Base-by-base conservation (phyloP, 2,888 invertebrate genomes). In the Phyllotreta striolata region DNA sequence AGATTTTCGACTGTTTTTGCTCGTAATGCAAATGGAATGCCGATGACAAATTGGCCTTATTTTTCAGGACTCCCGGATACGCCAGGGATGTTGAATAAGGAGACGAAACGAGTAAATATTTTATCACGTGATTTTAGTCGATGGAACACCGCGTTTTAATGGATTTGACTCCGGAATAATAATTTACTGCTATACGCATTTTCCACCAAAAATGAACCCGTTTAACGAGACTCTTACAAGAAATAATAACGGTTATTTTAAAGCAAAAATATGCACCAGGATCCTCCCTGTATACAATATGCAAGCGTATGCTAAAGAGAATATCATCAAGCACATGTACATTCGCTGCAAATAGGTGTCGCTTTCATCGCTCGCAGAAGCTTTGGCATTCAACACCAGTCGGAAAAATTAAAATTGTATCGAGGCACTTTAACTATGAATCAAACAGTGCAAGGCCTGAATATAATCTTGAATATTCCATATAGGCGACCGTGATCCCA, bases 401-500 rank as follows among this genome's bases (percentile, higher is more conserved):
- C 24, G 24, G 24, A 24, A 24, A 24, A 24, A 24, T 24, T 24
- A 24, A 24, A 24, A 24, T 24, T 24, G 24, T 24, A 24, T 24
- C 24, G 24, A 24, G 24, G 24, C 24, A 24, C 24, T 24, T 44
- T 10, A 9, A 47, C 47, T 47, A 47, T 47, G 4, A 14, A 47
- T 4, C 6, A 49, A 37, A 38, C 54, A 6, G 40, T 8, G 46
- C 68, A 66, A 69, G 68, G 68, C 64, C 67, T 69, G 61, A 66
- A 59, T 67, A 67, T 64, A 70, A 63, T 35, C 37, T 49, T 49
- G 49, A 49, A 49, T 49, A 49, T 49, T 49, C 66, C 66, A 66
- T 70, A 24, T 24, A 63, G 67, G 56, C 60, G 72, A 71, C 72
- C 72, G 63, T 73, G 72, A 73, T 71, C 72, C 72, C 69, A 70